Conservation (phyloP, 2,888 invertebrate species). For the Tetropium fuscum region DNA sequence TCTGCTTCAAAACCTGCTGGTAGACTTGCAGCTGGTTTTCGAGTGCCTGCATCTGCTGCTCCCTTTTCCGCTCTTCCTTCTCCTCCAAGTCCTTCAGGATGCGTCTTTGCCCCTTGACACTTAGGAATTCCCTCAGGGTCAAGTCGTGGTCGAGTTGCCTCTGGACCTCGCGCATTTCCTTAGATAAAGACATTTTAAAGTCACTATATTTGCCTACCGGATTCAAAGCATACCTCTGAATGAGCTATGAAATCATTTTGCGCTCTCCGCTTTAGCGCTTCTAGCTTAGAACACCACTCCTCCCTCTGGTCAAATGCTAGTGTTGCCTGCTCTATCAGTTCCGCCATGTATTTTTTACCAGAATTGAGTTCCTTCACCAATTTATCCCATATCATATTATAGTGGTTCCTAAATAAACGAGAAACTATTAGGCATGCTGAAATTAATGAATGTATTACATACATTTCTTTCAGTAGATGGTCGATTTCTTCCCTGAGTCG, state of each 20-base stretch:
- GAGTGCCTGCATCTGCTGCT: slow-evolving; percentile 75
- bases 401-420: slow-evolving; percentile 72
- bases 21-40: slow-evolving; percentile 80
- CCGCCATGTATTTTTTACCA: slow-evolving; percentile 86
- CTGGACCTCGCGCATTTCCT: slow-evolving; percentile 90
- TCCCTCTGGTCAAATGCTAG: slow-evolving; percentile 90
- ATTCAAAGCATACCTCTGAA: slow-evolving; percentile 71
- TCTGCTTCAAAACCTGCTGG: slow-evolving; percentile 79
- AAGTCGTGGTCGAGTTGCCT: slow-evolving; percentile 87
- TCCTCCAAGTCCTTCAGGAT: slow-evolving; percentile 80
- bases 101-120: slow-evolving; percentile 84
- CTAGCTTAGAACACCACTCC: slow-evolving; percentile 83
- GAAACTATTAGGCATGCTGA: background rate
- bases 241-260: slow-evolving; percentile 78
- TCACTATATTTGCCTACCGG: background rate
- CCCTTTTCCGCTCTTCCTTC: slow-evolving; percentile 78
- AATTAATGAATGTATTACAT: slow-evolving; percentile 36
- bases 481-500: slow-evolving; percentile 83
- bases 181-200: slow-evolving; percentile 30
- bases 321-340: slow-evolving; percentile 89
- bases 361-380: slow-evolving; percentile 80
- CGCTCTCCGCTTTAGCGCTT: slow-evolving; percentile 82
- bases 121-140: slow-evolving; percentile 86
- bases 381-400: slow-evolving; percentile 85
- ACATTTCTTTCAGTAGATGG: slow-evolving; percentile 83